Evolutionary conservation across 2,113 vertebrate genomes (phyloP).

Genomic region (Fulmarus glacialis): DNA sequence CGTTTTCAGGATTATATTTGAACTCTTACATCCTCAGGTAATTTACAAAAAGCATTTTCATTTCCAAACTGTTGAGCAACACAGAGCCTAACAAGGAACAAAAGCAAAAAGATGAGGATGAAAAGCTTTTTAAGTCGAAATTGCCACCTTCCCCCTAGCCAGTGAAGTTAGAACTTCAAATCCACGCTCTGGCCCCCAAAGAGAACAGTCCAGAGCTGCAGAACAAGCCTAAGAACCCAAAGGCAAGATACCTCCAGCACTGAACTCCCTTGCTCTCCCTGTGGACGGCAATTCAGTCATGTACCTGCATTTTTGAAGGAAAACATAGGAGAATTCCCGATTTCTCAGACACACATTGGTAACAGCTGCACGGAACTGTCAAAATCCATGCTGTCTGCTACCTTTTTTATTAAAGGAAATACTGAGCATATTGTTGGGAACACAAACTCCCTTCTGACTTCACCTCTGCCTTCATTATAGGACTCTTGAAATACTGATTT

Average conservation of each 20-base stretch:
- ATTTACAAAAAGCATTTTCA: neutral
- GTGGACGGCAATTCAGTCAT: neutral
- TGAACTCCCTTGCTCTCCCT: neutral
- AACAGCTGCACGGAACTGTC: neutral
- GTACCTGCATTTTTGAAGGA: neutral
- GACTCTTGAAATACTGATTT: neutral
- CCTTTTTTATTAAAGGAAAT: neutral
- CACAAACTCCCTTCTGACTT: neutral
- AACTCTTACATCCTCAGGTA: neutral
- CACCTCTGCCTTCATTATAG: neutral
- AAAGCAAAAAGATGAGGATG: neutral
- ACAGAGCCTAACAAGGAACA: neutral
- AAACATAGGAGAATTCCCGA: neutral
- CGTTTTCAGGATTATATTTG: neutral
- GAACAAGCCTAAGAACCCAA: neutral
- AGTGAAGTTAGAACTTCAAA: neutral
- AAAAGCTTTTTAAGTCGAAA: neutral
- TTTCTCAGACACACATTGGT: neutral
- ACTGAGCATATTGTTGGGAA: neutral
- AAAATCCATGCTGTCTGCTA: neutral
- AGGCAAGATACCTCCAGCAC: neutral
- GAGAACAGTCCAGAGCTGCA: neutral
- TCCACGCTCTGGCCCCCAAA: too few relatives aligned
- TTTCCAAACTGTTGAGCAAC: neutral
- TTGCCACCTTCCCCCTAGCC: neutral